Percentiles rank a stretch among this genome's conserved stretches.
Evolutionary conservation across 2,113 vertebrate genomes (phyloP).

Genomic region (Cacatua alba): DNA sequence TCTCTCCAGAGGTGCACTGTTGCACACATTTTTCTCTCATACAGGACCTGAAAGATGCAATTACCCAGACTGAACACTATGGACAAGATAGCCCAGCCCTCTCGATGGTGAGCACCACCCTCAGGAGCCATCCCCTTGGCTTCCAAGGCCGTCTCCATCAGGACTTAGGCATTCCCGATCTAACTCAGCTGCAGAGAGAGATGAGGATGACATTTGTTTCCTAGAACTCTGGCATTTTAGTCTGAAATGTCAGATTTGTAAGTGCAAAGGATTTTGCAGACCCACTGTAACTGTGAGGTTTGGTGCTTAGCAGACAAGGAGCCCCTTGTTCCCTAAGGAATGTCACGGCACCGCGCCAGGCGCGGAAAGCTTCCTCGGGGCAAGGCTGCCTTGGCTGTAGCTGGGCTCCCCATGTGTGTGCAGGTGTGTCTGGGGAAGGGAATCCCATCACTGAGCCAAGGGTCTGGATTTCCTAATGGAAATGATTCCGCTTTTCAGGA

Average conservation of each 20-base stretch:
- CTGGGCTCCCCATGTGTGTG: background rate
- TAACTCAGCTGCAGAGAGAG: slow-evolving; percentile 32
- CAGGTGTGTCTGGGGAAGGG: slow-evolving; percentile 49
- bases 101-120: slow-evolving; percentile 60
- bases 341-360: background rate
- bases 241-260: slow-evolving; percentile 69
- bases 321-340: slow-evolving; percentile 43
- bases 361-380: background rate
- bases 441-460: background rate
- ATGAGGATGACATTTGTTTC: slow-evolving; percentile 24
- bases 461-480: background rate
- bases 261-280: slow-evolving; percentile 43
- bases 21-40: slow-evolving; percentile 67
- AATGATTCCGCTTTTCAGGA: slow-evolving; percentile 75
- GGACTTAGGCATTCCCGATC: slow-evolving; percentile 2
- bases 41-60: slow-evolving; percentile 73
- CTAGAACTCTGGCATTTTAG: slow-evolving; percentile 52
- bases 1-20: background rate
- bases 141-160: slow-evolving; percentile 39
- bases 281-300: slow-evolving; percentile 18
- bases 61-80: slow-evolving; percentile 72
- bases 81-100: slow-evolving; percentile 69
- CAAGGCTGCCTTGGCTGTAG: background rate
- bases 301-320: slow-evolving; percentile 40
- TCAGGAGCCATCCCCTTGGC: slow-evolving; percentile 17